A percentile compares a stretch with the other conserved stretches of the same genome.
phyloP scores from a whole-genome alignment of 2,797 vertebrate genomes.

The Chelon labrosus region DNA sequence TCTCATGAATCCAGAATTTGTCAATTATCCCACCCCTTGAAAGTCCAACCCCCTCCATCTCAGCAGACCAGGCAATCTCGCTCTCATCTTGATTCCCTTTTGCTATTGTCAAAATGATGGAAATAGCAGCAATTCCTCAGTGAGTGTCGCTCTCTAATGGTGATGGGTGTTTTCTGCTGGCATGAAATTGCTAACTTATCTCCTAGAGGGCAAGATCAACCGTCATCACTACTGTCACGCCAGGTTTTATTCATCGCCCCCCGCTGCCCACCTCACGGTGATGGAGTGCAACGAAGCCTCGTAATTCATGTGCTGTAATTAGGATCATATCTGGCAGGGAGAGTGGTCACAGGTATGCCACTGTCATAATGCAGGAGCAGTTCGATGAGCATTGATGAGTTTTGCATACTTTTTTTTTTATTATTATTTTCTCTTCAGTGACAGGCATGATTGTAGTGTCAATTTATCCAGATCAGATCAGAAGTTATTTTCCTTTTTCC shows the following conservation, averaged over 20 bases:
- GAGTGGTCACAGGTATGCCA: conserved; percentile 32
- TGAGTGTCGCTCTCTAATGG: conserved; percentile 68
- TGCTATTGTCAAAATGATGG: conserved; percentile 74
- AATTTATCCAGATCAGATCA: too few species aligned
- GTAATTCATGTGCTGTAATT: conserved; percentile 69
- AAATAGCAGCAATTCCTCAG: conserved; percentile 73
- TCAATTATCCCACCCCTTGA: conserved; percentile 4
- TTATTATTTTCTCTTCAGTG: neutral
- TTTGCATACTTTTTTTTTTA: neutral
- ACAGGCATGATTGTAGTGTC: neutral
- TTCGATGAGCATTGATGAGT: conserved; percentile 15
- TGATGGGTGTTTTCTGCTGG: conserved; percentile 78
- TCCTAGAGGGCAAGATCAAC: conserved; percentile 72
- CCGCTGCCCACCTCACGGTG: conserved; percentile 60
- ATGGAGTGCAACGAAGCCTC: conserved; percentile 63
- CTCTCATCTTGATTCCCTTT: conserved; percentile 63
- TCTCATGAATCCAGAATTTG: conserved; percentile 12
- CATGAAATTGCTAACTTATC: conserved; percentile 77
- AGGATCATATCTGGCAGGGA: conserved; percentile 60
- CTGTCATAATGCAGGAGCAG: conserved; percentile 15
- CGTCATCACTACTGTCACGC: conserved; percentile 75
- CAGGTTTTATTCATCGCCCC: conserved; percentile 72
- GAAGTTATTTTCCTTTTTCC: neutral
- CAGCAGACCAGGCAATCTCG: conserved; percentile 45
- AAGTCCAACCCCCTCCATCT: conserved; percentile 38